Evolutionary conservation across 2,888 invertebrate species (phyloP).

Genomic region (Plutella xylostella): DNA sequence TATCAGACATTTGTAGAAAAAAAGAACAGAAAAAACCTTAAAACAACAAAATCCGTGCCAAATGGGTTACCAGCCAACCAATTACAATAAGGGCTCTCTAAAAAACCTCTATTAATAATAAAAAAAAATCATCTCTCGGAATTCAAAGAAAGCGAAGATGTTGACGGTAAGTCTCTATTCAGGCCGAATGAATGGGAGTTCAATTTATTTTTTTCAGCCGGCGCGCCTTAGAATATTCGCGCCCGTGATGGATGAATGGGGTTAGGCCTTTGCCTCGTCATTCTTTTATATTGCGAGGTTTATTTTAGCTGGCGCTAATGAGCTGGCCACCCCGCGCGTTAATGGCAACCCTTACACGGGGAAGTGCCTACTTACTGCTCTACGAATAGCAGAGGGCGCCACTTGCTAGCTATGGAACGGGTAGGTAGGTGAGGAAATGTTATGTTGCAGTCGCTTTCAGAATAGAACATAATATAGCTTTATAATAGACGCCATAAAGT

Average conservation of each 20-base stretch:
- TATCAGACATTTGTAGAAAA: no score
- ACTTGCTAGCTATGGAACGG: no score
- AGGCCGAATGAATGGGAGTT: background rate
- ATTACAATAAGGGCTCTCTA: background rate
- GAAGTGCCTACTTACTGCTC: no score
- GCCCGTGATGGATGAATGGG: conserved; percentile 32
- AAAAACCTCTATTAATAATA: background rate
- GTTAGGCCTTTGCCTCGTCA: conserved; percentile 42
- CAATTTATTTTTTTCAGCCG: background rate
- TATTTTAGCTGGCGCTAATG: conserved; percentile 53
- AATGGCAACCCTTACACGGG: conserved; percentile 29
- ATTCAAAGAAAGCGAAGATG: conserved; percentile 2
- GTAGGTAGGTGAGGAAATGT: no score
- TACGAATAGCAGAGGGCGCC: no score
- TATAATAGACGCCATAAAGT: no score
- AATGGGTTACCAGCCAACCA: no score
- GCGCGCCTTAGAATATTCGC: conserved; percentile 1
- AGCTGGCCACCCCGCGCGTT: conserved; percentile 26
- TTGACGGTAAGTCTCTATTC: conserved; percentile 1
- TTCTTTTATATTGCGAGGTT: conserved; percentile 59
- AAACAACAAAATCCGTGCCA: no score
- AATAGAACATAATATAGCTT: no score
- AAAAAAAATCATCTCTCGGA: background rate
- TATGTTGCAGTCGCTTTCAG: no score
- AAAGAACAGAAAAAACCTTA: no score